A percentile compares a stretch with the other conserved stretches of the same genome.
phyloP scores from a whole-genome alignment of 2,113 vertebrate genomes.

The Siniperca chuatsi region DNA sequence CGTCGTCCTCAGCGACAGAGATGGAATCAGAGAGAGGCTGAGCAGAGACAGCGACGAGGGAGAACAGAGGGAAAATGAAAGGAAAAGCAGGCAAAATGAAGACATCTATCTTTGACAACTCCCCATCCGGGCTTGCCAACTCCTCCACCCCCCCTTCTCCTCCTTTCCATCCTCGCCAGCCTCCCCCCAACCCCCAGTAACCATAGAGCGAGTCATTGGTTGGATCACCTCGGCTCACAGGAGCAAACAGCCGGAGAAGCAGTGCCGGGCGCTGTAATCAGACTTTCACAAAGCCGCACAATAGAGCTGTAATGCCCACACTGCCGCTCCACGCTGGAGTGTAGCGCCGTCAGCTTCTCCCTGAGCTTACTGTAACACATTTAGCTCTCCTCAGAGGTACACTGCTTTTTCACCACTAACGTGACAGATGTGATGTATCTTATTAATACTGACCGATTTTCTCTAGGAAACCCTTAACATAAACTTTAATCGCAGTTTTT shows the following conservation, averaged over 20 bases:
- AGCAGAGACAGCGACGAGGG: not conserved
- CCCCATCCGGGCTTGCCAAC: conserved; percentile 34
- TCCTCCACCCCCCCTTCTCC: conserved; percentile 20
- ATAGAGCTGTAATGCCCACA: conserved; percentile 19
- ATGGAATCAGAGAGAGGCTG: not conserved
- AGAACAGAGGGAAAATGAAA: conserved; percentile 9
- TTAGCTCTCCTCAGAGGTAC: not conserved
- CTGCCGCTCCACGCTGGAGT: not conserved
- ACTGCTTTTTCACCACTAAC: not conserved
- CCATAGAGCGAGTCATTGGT: conserved; percentile 76
- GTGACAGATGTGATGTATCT: not conserved
- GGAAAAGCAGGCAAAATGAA: conserved; percentile 45
- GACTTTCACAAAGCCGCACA: conserved; percentile 41
- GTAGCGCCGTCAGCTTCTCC: not conserved
- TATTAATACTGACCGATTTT: not conserved
- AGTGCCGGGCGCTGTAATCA: conserved; percentile 33
- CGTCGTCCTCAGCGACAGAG: not conserved
- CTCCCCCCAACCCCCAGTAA: conserved; percentile 70
- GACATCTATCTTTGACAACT: conserved; percentile 66
- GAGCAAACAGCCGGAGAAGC: conserved; percentile 36
- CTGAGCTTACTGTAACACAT: not conserved
- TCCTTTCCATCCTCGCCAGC: conserved; percentile 22
- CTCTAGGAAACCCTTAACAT: not conserved
- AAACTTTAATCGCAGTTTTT: not conserved
- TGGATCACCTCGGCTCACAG: conserved; percentile 41